Evolutionary conservation across 2,113 vertebrate genomes (phyloP).

Genomic region (Petrocephalus microphthalmus): DNA sequence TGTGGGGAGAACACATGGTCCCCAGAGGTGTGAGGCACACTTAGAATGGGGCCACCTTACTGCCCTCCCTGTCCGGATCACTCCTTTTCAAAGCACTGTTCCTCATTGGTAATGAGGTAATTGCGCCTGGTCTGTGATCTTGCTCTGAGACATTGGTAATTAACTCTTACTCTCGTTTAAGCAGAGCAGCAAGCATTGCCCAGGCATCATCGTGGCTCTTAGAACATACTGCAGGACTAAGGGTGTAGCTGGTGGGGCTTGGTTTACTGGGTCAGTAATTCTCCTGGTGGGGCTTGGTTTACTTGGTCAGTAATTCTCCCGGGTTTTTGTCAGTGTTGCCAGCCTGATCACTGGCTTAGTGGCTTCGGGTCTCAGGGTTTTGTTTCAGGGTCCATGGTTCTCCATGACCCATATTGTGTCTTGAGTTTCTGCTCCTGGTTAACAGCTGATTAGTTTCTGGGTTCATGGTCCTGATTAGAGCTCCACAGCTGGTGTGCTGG

Average conservation of each 20-base stretch:
- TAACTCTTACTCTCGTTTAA: neutral
- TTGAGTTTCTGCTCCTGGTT: neutral
- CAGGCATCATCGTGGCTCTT: neutral
- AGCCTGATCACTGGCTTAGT: neutral
- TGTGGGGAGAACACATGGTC: neutral
- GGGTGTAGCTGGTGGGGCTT: neutral
- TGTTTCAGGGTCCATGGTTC: neutral
- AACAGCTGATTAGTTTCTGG: neutral
- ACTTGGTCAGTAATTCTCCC: neutral
- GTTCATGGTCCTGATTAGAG: neutral
- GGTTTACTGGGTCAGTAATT: neutral
- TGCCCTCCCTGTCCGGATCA: neutral
- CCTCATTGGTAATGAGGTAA: neutral
- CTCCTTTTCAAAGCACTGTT: neutral
- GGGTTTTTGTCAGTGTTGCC: neutral
- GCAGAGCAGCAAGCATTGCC: neutral
- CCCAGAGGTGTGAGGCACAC: neutral
- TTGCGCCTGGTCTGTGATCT: neutral
- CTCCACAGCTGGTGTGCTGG: neutral
- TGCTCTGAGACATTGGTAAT: neutral
- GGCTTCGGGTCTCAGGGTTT: neutral
- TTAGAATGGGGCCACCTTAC: neutral
- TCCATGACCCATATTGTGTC: neutral
- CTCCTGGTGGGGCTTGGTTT: neutral
- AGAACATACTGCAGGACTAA: neutral